These are phyloP conservation scores for Scaptodrosophila lebanonensis DNA, from an alignment of 1,140 invertebrate species.

Conservation along the genomic window DNA sequence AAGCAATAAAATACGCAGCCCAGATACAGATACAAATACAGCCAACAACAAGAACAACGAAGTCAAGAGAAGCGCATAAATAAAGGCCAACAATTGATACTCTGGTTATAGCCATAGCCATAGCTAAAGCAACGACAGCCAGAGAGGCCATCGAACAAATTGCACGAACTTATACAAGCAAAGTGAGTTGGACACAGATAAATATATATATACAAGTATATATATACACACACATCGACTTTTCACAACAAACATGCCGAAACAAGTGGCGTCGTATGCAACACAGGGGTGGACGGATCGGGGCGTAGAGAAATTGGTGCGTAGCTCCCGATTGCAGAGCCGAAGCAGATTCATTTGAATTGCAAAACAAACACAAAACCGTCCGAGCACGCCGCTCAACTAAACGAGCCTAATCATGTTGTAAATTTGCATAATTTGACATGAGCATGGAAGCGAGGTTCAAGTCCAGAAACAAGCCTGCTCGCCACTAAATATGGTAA, in stretches of 20 bases:
- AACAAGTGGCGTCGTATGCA: too few relatives aligned
- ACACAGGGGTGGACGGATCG: neutral
- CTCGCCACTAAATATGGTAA: conserved; percentile 11
- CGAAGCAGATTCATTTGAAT: conserved; percentile 64
- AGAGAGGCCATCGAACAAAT: conserved; percentile 52
- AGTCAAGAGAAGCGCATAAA: conserved; percentile 52
- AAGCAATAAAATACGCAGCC: conserved; percentile 62
- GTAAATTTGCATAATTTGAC: conserved; percentile 74
- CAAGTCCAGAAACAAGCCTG: conserved; percentile 7
- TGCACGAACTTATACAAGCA: conserved; percentile 48
- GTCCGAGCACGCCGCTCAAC: conserved; percentile 32
- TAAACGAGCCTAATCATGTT: conserved; percentile 69
- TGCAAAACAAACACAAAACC: conserved; percentile 61
- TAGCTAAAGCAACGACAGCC: conserved; percentile 35
- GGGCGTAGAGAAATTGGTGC: neutral
- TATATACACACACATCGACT: conserved; percentile 4
- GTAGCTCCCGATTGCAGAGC: conserved; percentile 2
- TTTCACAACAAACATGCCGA: conserved; percentile 13
- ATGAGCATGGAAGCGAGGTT: conserved; percentile 16
- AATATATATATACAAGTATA: conserved; percentile 26
- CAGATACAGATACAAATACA: conserved; percentile 38
- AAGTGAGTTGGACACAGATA: conserved; percentile 20
- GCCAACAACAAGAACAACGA: conserved; percentile 29
- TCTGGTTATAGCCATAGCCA: conserved; percentile 33
- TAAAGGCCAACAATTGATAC: conserved; percentile 69